These are phyloP conservation scores for Lysandra bellargus DNA, from an alignment of 2,888 invertebrate genomes.

Conservation along the genomic window DNA sequence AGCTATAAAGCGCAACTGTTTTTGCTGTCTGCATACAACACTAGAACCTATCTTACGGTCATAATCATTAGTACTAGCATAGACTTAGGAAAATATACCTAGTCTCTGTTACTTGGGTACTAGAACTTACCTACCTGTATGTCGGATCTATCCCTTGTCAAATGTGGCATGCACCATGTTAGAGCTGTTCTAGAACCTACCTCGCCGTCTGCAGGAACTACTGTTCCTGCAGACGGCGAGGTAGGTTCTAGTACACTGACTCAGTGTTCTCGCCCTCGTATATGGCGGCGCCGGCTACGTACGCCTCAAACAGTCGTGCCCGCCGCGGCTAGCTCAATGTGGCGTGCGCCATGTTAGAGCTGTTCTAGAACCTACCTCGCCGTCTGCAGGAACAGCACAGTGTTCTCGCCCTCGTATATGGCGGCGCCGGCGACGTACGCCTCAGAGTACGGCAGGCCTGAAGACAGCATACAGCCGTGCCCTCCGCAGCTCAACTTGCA, in stretches of 20 bases:
- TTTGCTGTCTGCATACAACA: too few relatives aligned
- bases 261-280: conserved; percentile 98
- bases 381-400: conserved; percentile 94
- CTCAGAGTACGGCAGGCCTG: conserved; percentile 92
- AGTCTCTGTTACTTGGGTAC: too few relatives aligned
- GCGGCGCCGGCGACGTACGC: conserved; percentile 91
- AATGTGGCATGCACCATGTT: too few relatives aligned
- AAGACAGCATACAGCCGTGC: conserved; percentile 94
- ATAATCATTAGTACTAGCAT: too few relatives aligned
- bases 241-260: too few relatives aligned
- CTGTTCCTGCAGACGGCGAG: too few relatives aligned
- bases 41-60: too few relatives aligned
- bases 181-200: background rate
- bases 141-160: too few relatives aligned
- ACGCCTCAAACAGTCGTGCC: conserved; percentile 95
- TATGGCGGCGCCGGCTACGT: conserved; percentile 92
- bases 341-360: too few relatives aligned
- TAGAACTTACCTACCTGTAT: background rate
- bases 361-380: conserved; percentile 74
- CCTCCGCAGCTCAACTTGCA: conserved; percentile 95
- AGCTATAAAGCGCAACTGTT: too few relatives aligned
- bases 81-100: too few relatives aligned
- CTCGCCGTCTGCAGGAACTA: conserved; percentile 93
- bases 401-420: conserved; percentile 98
- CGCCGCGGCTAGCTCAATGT: conserved; percentile 86